Base-by-base conservation (phyloP, 2,888 invertebrate species). In the Prosopocoilus inquinatus region DNA sequence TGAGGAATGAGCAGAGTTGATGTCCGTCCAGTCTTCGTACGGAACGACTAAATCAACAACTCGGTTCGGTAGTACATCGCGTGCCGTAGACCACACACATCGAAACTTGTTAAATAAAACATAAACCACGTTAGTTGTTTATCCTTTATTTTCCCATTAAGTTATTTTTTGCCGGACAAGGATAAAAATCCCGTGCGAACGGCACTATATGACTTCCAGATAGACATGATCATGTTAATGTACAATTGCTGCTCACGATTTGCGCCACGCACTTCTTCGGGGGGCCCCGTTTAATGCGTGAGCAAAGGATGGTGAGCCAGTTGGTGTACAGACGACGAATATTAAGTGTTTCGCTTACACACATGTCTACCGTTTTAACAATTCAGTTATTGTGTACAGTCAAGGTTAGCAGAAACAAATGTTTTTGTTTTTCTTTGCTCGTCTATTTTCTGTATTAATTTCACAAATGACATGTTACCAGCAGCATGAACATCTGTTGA, bases 71-170 rank as follows among this genome's bases (percentile, higher is more conserved):
- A 74, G 73, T 73, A 73, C 71, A 74, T 76, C 75, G 75, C 75
- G 75, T 75, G 75, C 75, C 74, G 63, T 64, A 69, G 75, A 74
- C 75, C 75, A 75, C 75, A 75, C 75, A 75, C 74, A 71, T 71
- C 64, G 74, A 73, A 71, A 73, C 70, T 76, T 75, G 75, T 75
- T 75, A 76, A 76, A 75, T 75, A 75, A 75, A 75, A 76, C 75
- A 76, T 76, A 76, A 76, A 76, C 73, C 75, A 76, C 75, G 75
- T 75, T 73, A 72, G 74, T 70, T 70, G 71, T 72, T 71, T 66
- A 66, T 72, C 70, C 70, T 70, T 71, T 70, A 68, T 70, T 71
- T 71, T 70, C 69, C 64, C 70, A 66, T 67, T 68, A 63, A 60
- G 13, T 47, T 46, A 44, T 47, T 54, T 44, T 46, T 51, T 55